Evolutionary conservation across 2,888 invertebrate species (phyloP), one percentile per base, ranked within the genome.

Genomic region (Synergus japonicus): DNA sequence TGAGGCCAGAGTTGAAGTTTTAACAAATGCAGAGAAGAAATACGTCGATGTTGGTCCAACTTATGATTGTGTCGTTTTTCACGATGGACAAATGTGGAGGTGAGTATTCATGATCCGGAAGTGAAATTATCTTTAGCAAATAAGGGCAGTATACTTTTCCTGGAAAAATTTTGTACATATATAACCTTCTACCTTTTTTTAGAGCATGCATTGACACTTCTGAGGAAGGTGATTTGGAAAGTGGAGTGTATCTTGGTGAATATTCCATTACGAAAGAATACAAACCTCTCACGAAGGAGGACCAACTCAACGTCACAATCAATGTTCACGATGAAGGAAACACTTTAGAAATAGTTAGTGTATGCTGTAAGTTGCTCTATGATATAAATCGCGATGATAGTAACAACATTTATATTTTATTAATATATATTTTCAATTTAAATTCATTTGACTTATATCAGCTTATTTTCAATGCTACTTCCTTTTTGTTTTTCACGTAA

Each of bases 291-390:
- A 97, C 97, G 78, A 93, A 95, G 64, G 93, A 95, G 83, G 98
- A 98, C 90, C 96, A 96, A 90, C 93, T 98, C 89, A 97, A 97
- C n/a, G 94, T 97, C 90, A 96, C 97, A 85, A 95, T 98, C 79
- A 98, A 99, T 91, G 96, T 99, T 65, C 96, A 98, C 88, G 96
- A 98, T 86, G 95, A 96, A 18, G 99, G 99, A 43, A 96, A 98
- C 89, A 94, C 96, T 0, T 93, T 99, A 78, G 99, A 99, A 93
- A 95, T 99, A 76, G 98, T 98, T 78, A 97, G 97, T 86, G 96
- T 98, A 94, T 97, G 97, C 92, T 98, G 98, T 98, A 93, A 95
- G 96, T 95, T 84, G 69, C 81, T 73, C 13, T 49, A 15, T 60
- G 10, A 22, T 60, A 22, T 13, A 60, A 60, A 60, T 22, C 10